Conservation (phyloP, 2,888 invertebrate genomes). For the Ochlodes sylvanus region DNA sequence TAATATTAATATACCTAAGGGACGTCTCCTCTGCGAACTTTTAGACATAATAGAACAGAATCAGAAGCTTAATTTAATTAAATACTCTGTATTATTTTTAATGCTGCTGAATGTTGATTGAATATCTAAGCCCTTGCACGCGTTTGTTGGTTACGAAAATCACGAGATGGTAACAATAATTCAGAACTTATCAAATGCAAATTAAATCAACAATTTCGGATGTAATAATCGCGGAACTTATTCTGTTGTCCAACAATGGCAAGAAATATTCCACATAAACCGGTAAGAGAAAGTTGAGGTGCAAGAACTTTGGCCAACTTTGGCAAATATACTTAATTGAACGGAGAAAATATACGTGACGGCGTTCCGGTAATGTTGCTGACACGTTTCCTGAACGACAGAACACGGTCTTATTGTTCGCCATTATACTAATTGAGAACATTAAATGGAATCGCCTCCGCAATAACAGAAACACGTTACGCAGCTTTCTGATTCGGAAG, state of each 20-base stretch:
- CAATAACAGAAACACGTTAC: background rate
- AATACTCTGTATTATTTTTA: too few species aligned
- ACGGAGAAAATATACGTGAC: slow-evolving; percentile 10
- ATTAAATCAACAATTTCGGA: background rate
- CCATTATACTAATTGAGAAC: slow-evolving; percentile 14
- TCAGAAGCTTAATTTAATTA: too few species aligned
- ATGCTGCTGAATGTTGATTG: too few species aligned
- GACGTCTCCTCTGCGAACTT: too few species aligned
- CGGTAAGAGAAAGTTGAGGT: slow-evolving; percentile 1
- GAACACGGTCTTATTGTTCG: slow-evolving; percentile 5
- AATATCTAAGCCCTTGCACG: too few species aligned
- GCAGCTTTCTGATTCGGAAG: slow-evolving; percentile 1
- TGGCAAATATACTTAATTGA: slow-evolving; percentile 4
- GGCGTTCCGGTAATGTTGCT: slow-evolving; percentile 2
- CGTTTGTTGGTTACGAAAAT: too few species aligned
- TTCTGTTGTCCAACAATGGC: background rate
- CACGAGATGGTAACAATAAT: too few species aligned
- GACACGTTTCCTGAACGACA: slow-evolving; percentile 19
- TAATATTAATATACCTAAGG: too few species aligned
- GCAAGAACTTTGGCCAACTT: background rate
- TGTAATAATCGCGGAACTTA: background rate
- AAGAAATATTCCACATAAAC: slow-evolving; percentile 10
- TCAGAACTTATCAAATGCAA: too few species aligned
- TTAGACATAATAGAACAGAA: too few species aligned
- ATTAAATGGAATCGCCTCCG: slow-evolving; percentile 5